phyloP scores from a whole-genome alignment of 2,888 invertebrate genomes.

The Tortrix viridana region DNA sequence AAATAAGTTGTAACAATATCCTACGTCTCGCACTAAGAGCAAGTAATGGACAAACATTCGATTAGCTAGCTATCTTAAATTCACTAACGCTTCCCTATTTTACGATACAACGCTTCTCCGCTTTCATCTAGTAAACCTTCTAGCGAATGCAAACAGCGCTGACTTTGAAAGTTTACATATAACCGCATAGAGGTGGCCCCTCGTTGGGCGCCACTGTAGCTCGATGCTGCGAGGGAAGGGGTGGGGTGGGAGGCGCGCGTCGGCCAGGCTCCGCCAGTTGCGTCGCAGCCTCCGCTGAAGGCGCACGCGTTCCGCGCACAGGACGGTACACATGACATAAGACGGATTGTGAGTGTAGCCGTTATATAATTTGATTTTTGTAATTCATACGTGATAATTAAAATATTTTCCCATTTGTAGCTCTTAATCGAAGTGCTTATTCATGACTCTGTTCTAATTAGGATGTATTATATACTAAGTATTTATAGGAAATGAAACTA shows the following conservation, averaged over 20 bases:
- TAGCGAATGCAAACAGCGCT: slow-evolving; percentile 21
- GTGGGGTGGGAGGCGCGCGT: slow-evolving; percentile 24
- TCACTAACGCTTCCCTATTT: neutral
- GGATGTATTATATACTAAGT: neutral
- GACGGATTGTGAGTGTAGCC: slow-evolving; percentile 68
- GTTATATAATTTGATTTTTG: slow-evolving; percentile 63
- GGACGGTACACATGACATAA: slow-evolving; percentile 62
- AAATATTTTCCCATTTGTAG: too few species aligned
- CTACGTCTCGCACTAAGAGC: slow-evolving; percentile 9
- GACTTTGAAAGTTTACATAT: slow-evolving; percentile 31
- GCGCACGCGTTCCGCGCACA: slow-evolving; percentile 58
- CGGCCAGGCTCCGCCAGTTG: slow-evolving; percentile 58
- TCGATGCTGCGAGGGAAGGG: slow-evolving; percentile 49
- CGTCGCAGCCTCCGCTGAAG: slow-evolving; percentile 71
- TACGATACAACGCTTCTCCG: neutral
- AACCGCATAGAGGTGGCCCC: slow-evolving; percentile 52
- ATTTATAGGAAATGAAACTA: neutral
- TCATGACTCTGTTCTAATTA: neutral
- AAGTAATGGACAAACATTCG: slow-evolving; percentile 8
- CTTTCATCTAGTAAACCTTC: neutral
- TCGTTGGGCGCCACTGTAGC: slow-evolving; percentile 68
- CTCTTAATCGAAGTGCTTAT: neutral
- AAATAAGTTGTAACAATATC: slow-evolving; percentile 10
- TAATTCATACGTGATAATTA: slow-evolving; percentile 5
- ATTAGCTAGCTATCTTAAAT: neutral